Evolutionary conservation across 1,140 invertebrate species (phyloP), one percentile per base, ranked within the genome.

Genomic region (Diabrotica undecimpunctata): DNA sequence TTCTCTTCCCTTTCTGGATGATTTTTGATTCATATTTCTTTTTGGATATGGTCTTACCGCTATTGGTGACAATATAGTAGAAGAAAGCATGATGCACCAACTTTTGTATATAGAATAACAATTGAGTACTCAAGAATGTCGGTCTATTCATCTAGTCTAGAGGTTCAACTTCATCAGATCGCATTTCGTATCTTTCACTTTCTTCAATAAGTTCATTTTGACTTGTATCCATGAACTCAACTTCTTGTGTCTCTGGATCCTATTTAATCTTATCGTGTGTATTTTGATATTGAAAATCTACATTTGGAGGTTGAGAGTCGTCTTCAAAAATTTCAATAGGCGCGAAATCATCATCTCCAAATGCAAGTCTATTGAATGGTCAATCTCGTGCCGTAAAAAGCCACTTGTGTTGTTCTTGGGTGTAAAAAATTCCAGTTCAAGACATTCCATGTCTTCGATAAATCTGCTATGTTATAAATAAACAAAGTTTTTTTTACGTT

Each of bases 381-480:
- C 61, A 69, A 13, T 65, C 54, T n/a, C 67, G 65, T 13, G 67
- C 14, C 38, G 61, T 5, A 3, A 10, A 62, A 69, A 71, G 14
- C 57, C 50, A 36, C 60, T 68, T 61, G 62, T 66, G 7, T 70
- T 72, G 50, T 70, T 72, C 37, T 50, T 64, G 5, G 54, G 37
- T 13, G 66, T 62, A 61, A 72, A 72, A 13, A 41, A 51, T 62
- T 70, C 52, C 54, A 70, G 51, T 66, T 56, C 67, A 36, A 62
- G 60, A 6, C 14, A 10, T 36, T 58, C 46, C n/a, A n/a, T n/a
- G n/a, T n/a, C n/a, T n/a, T n/a, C 13, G 64, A 65, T 38, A 72
- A 52, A 60, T 66, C 64, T 14, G 73, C 60, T 39, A 78, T 66
- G 51, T 78, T 70, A 63, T 77, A n/a, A n/a, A 75, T 35, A 77